Evolutionary conservation across 2,888 invertebrate species (phyloP).

Genomic region (Drosophila greeni): DNA sequence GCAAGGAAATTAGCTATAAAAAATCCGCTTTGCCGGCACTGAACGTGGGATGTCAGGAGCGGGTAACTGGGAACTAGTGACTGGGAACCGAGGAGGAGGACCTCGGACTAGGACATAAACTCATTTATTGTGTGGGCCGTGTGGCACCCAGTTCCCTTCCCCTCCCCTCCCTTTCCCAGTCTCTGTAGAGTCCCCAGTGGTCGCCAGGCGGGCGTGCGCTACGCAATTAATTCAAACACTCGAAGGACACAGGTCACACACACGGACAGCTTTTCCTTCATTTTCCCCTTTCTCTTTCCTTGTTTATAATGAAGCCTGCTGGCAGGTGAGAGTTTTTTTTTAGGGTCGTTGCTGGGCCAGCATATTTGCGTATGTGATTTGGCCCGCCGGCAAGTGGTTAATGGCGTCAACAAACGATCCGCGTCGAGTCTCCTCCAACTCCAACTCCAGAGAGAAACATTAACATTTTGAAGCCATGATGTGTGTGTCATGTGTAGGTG

Average conservation of each 20-base stretch:
- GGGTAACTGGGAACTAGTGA: conserved; percentile 2
- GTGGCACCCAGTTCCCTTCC: background rate
- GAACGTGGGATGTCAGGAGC: background rate
- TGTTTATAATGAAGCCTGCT: conserved; percentile 43
- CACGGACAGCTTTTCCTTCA: background rate
- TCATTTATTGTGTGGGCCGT: conserved; percentile 66
- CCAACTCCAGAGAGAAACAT: conserved; percentile 30
- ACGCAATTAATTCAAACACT: conserved; percentile 71
- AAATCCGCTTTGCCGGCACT: background rate
- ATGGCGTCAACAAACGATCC: conserved; percentile 64
- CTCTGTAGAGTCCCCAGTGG: conserved; percentile 26
- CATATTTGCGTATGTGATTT: conserved; percentile 68
- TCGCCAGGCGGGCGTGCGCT: conserved; percentile 69
- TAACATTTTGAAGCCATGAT: background rate
- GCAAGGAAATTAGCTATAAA: no score
- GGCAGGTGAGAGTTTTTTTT: background rate
- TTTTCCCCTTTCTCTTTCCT: conserved; percentile 7
- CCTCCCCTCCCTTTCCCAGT: background rate
- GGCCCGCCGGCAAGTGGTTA: conserved; percentile 58
- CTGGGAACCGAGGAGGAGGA: conserved; percentile 9
- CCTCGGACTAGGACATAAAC: conserved; percentile 61
- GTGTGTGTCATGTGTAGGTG: conserved; percentile 5
- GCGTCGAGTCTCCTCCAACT: background rate
- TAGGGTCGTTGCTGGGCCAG: conserved; percentile 2
- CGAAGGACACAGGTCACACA: conserved; percentile 63